These are phyloP conservation scores for Zaprionus camerounensis DNA, from an alignment of 1,140 invertebrate genomes.

Conservation along the genomic window DNA sequence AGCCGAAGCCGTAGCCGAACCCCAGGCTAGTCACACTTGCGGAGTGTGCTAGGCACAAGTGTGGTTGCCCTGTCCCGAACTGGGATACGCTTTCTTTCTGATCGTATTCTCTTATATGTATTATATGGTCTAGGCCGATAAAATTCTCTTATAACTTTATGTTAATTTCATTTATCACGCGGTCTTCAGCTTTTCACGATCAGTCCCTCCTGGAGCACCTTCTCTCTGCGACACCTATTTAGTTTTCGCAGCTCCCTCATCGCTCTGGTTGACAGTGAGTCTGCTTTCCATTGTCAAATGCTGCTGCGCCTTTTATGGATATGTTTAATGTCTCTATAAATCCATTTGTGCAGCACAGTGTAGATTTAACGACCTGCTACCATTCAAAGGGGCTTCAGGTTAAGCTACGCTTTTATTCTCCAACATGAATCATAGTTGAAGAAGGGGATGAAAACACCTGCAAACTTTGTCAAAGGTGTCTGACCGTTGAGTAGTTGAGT, in stretches of 20 bases:
- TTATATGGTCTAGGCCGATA: constrained; percentile 14
- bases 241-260: constrained; percentile 44
- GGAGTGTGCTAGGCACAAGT: constrained; percentile 81
- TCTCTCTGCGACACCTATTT: constrained; percentile 61
- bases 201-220: constrained; percentile 34
- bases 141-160: constrained; percentile 64
- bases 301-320: constrained; percentile 38
- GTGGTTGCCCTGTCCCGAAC: constrained; percentile 8
- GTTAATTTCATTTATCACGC: constrained; percentile 75
- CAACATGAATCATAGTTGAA: constrained; percentile 57
- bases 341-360: constrained; percentile 51
- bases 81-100: background rate
- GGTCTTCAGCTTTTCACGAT: constrained; percentile 69
- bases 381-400: constrained; percentile 39
- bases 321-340: constrained; percentile 71
- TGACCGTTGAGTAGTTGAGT: background rate
- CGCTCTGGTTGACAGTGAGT: background rate
- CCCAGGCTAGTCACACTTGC: constrained; percentile 63
- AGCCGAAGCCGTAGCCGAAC: background rate
- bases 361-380: constrained; percentile 58
- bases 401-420: constrained; percentile 6
- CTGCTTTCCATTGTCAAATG: constrained; percentile 25
- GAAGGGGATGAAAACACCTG: constrained; percentile 54
- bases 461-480: constrained; percentile 1
- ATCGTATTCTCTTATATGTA: constrained; percentile 2